These are phyloP conservation scores for Scaptomyza graminum DNA, from an alignment of 1,140 invertebrate species.

Conservation along the genomic window DNA sequence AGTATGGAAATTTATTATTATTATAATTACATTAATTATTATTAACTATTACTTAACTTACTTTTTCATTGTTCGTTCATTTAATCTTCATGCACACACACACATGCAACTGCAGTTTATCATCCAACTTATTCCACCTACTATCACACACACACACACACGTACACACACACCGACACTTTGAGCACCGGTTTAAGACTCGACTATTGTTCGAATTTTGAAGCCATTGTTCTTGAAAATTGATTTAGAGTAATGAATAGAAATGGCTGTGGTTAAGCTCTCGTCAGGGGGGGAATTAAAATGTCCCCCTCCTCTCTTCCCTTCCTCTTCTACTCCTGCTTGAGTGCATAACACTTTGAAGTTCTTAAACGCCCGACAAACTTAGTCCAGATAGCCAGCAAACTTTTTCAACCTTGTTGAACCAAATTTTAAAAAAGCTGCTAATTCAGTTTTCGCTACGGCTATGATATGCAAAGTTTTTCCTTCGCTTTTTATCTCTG, in stretches of 20 bases:
- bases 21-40: constrained; percentile 42
- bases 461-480: neutral
- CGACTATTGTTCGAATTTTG: constrained; percentile 62
- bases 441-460: constrained; percentile 7
- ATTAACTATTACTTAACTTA: constrained; percentile 39
- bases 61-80: constrained; percentile 48
- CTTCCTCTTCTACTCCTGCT: too few relatives aligned
- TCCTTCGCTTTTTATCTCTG: neutral
- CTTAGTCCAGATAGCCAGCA: constrained; percentile 13
- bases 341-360: neutral
- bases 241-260: constrained; percentile 64
- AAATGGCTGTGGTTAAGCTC: constrained; percentile 29
- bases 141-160: constrained; percentile 19
- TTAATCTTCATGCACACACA: constrained; percentile 29
- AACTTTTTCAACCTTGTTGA: neutral
- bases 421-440: constrained; percentile 5
- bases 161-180: constrained; percentile 13
- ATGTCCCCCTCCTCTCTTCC: neutral
- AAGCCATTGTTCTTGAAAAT: constrained; percentile 66
- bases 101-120: constrained; percentile 29
- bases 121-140: constrained; percentile 51
- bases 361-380: constrained; percentile 14
- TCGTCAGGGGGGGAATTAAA: constrained; percentile 3
- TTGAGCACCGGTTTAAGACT: neutral
- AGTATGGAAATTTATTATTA: constrained; percentile 27